These are phyloP conservation scores for Philopedon plagiatum DNA, from an alignment of 2,888 invertebrate genomes.

Conservation along the genomic window DNA sequence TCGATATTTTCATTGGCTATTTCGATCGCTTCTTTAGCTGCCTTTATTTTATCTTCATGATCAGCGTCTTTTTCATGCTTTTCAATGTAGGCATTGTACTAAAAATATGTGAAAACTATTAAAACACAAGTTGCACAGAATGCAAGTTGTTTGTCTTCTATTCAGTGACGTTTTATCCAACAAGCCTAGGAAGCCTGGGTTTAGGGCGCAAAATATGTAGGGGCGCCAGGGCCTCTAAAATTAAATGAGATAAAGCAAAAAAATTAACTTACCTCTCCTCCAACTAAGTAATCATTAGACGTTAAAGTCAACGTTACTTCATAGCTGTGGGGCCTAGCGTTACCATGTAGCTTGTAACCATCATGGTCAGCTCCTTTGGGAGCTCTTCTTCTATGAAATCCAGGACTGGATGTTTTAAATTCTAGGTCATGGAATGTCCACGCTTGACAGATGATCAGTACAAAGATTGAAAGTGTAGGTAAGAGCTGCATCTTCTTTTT, in stretches of 20 bases:
- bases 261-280: slow-evolving; percentile 18
- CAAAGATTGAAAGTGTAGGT: not conserved
- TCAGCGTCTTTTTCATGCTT: not conserved
- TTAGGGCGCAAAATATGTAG: too few relatives aligned
- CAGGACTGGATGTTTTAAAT: slow-evolving; percentile 11
- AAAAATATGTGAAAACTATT: not conserved
- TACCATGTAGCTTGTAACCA: slow-evolving; percentile 28
- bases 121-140: too few relatives aligned
- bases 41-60: not conserved
- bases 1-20: slow-evolving; percentile 18
- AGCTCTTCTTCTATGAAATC: not conserved
- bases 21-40: not conserved
- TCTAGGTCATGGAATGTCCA: slow-evolving; percentile 17
- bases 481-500: not conserved
- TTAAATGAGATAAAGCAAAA: too few relatives aligned
- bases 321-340: slow-evolving; percentile 23
- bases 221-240: too few relatives aligned
- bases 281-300: not conserved
- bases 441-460: not conserved
- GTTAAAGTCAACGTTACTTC: slow-evolving; percentile 21
- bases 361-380: not conserved
- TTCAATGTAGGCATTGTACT: slow-evolving; percentile 14
- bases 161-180: too few relatives aligned
- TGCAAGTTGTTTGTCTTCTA: too few relatives aligned
- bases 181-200: too few relatives aligned